Evolutionary conservation across 2,797 vertebrate species (phyloP).

Genomic region (Eremophila alpestris): DNA sequence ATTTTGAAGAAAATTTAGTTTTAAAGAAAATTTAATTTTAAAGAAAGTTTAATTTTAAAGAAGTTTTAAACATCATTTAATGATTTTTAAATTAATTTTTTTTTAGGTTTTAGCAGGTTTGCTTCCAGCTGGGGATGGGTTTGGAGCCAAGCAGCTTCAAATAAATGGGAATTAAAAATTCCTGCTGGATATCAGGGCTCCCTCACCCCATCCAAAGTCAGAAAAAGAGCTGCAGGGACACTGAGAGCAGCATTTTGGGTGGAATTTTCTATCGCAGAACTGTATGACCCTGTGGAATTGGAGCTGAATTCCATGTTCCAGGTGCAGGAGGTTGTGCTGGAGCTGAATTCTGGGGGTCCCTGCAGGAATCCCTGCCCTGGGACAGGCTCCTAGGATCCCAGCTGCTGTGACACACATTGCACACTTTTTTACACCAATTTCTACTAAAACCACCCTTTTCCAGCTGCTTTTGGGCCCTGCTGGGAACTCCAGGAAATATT

Average conservation of each 20-base stretch:
- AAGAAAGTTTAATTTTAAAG: too few relatives aligned
- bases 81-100: not conserved
- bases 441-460: not conserved
- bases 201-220: not conserved
- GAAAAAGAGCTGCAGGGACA: not conserved
- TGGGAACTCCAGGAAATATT: too few relatives aligned
- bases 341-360: not conserved
- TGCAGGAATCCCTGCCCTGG: not conserved
- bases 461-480: not conserved
- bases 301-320: not conserved
- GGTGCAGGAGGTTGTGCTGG: not conserved
- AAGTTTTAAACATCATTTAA: too few relatives aligned
- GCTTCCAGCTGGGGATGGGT: not conserved
- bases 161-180: not conserved
- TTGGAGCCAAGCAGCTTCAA: not conserved
- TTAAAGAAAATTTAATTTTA: too few relatives aligned
- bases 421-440: not conserved
- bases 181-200: not conserved
- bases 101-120: not conserved
- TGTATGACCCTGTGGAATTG: not conserved
- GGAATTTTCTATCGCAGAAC: not conserved
- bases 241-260: not conserved
- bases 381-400: not conserved
- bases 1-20: too few relatives aligned
- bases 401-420: not conserved